Base-by-base conservation (phyloP, 2,113 vertebrate genomes). In the Tragulus kanchil region DNA sequence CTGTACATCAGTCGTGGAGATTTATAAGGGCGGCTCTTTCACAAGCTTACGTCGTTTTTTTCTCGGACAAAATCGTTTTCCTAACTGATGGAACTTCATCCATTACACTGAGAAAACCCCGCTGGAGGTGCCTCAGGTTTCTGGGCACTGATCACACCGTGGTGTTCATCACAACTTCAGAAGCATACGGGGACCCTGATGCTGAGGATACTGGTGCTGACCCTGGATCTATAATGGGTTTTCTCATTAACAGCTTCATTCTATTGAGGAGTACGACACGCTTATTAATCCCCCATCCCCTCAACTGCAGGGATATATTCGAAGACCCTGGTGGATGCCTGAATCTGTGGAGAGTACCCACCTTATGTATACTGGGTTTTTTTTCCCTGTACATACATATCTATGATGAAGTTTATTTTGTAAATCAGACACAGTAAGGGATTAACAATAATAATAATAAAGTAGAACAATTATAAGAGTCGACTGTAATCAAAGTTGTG, bases 291-390 rank as follows among this genome's bases (percentile, higher is more conserved):
- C 36, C 36, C 36, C 36, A 36, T 36, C 16, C 16, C 28, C 21
- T 56, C 54, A 54, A 11, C 77, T 3, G 0, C 50, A 79, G 17
- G 31, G 31, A 25, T 36, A 36, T 36, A n/a, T 81, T 81, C 54
- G 14, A 81, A n/a, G 6, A 31, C 52, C 52, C 19, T 31, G 36
- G 31, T 42, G 31, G 11, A 81, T 81, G 78, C 54, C 31, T 58
- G 7, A 56, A 81, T 23, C 19, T 2, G 0, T 12, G 11, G 19
- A 58, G 36, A 36, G 31, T 8, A 56, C 6, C 6, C 0, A 81
- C 23, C 31, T 17, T 58, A 58, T 8, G 36, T 81, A 58, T 58
- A 81, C 77, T 1, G 3, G 48, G 3, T 36, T 0, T 23, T 36
- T 15, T 56, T 42, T 8, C 12, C 21, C 52, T 81, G 31, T 58